Evolutionary conservation across 2,797 vertebrate genomes (phyloP).

Genomic region (Pelodytes ibericus): DNA sequence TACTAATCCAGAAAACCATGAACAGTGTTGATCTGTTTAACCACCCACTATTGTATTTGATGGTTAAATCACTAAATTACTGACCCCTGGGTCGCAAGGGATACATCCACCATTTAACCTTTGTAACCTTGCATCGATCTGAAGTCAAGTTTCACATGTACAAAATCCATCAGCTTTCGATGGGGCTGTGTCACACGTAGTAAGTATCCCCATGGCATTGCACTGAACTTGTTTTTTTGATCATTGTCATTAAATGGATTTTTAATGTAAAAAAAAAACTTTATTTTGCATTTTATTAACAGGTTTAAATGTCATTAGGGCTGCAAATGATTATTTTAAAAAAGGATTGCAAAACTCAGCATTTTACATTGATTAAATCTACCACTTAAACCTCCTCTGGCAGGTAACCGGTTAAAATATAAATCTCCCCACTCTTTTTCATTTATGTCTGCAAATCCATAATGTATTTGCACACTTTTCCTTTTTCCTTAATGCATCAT

Average conservation of each 20-base stretch:
- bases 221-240: background rate
- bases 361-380: too few relatives aligned
- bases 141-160: constrained; percentile 57
- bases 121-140: constrained; percentile 65
- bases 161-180: constrained; percentile 45
- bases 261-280: too few relatives aligned
- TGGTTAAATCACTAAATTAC: constrained; percentile 72
- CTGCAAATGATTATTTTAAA: too few relatives aligned
- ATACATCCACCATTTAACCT: constrained; percentile 75
- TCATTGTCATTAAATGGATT: constrained; percentile 28
- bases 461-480: background rate
- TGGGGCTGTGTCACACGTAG: constrained; percentile 13
- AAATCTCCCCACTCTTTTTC: background rate
- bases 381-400: background rate
- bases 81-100: constrained; percentile 71
- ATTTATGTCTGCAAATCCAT: constrained; percentile 5
- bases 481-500: constrained; percentile 2
- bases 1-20: constrained; percentile 75
- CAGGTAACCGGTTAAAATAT: background rate
- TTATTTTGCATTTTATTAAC: too few relatives aligned
- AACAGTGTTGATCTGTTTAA: constrained; percentile 73
- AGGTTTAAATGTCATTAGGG: too few relatives aligned
- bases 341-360: too few relatives aligned
- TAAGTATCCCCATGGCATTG: background rate
- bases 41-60: constrained; percentile 72